Evolutionary conservation across 2,797 vertebrate species (phyloP), one percentile per base, ranked within the genome.

Genomic region (Mustela erminea): DNA sequence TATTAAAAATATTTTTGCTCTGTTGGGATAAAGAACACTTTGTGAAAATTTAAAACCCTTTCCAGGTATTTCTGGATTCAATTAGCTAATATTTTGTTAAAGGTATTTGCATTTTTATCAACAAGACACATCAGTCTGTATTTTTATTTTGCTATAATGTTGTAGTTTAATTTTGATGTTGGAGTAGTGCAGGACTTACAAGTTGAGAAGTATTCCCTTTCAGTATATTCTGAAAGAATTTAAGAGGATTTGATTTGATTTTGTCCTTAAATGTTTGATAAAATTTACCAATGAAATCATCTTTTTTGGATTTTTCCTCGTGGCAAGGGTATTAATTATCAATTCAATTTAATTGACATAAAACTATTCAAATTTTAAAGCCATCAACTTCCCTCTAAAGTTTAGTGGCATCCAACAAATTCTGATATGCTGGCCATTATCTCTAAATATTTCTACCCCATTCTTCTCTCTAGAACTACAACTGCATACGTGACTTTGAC

Each of bases 71-170:
- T 62, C 12, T 93, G 29, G 3, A 9, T 84, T 94, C 60, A 62
- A 27, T 77, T 68, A 75, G 68, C 3, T 56, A 62, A 80, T 64
- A 66, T 9, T 89, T 92, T 82, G 10, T 64, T 86, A 68, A 86
- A 13, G n/a, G 20, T 60, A 93, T 83, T 75, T 68, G 60, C 60
- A 60, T 62, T 32, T 90, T 14, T 75, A 21, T 74, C 49, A 54
- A 38, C 43, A 38, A 88, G 9, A 10, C 29, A 13, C 25, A 72
- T 77, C 25, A 29, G 7, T 66, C 6, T 60, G 13, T 64, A 70
- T 46, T 87, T 97, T 94, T 68, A 87, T 52, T 92, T 87, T 58
- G 29, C n/a, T 84, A 10, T 83, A 77, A 90, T 93, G 35, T n/a
- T 74, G 12, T 85, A 25, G 25, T n/a, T 72, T 64, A 10, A 77